Conservation (phyloP, 2,888 invertebrate species). For the Standfussiana lucernea region DNA sequence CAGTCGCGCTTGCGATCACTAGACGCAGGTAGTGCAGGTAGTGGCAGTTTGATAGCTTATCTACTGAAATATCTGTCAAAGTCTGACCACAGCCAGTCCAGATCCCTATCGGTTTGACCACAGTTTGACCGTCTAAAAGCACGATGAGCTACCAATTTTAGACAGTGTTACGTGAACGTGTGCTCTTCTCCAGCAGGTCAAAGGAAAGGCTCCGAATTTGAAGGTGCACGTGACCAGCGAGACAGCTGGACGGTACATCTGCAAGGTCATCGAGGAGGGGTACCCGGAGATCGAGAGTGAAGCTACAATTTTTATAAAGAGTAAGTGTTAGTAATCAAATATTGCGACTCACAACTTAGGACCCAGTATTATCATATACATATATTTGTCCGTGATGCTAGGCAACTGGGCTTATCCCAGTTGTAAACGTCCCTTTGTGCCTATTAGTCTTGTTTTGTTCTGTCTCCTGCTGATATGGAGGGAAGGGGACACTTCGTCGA, state of each 20-base stretch:
- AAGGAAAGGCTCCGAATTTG: constrained; percentile 94
- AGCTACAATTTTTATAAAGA: constrained; percentile 95
- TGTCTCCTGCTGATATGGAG: no score
- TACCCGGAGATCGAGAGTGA: constrained; percentile 96
- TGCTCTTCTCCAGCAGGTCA: constrained; percentile 95
- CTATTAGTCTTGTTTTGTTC: no score
- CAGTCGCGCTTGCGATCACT: no score
- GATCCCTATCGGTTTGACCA: background rate
- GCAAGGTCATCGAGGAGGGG: constrained; percentile 96
- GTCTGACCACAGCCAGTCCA: no score
- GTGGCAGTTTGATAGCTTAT: background rate
- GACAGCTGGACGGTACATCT: constrained; percentile 96
- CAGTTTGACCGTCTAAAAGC: background rate
- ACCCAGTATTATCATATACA: no score
- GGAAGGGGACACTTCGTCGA: no score
- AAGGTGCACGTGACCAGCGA: constrained; percentile 94
- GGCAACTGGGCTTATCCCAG: no score
- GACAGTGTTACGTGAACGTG: constrained; percentile 81
- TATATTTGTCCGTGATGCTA: no score
- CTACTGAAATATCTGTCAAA: no score
- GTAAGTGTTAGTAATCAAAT: constrained; percentile 78
- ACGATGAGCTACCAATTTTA: constrained; percentile 1
- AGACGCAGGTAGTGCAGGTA: no score
- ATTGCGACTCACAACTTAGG: no score
- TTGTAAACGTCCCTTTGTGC: no score